phyloP scores from a whole-genome alignment of 2,797 vertebrate species.

The Premnoplex brunnescens region DNA sequence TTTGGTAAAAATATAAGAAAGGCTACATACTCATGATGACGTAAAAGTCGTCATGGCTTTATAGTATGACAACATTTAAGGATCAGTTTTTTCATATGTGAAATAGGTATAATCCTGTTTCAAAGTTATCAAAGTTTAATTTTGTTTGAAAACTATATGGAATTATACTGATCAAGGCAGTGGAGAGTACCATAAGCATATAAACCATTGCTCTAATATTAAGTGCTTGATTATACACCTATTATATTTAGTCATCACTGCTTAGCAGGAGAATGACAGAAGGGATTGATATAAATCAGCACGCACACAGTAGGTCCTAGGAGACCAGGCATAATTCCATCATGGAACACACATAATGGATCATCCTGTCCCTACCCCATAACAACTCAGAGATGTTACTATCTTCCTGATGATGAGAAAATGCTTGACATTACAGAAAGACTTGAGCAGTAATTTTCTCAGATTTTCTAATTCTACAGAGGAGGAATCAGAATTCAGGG shows the following conservation, averaged over 20 bases:
- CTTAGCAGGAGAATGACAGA: not conserved
- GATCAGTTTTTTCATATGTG: not conserved
- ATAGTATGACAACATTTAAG: not conserved
- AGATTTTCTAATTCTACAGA: not conserved
- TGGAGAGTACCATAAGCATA: not conserved
- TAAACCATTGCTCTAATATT: not conserved
- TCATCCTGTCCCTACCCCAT: not conserved
- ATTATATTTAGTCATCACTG: not conserved
- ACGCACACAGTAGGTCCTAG: not conserved
- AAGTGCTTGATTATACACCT: not conserved
- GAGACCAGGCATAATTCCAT: not conserved
- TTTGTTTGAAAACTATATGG: not conserved
- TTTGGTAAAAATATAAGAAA: not conserved
- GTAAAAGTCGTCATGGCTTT: not conserved
- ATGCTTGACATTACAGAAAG: not conserved
- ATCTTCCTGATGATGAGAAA: not conserved
- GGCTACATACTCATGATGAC: not conserved
- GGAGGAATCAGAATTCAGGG: not conserved
- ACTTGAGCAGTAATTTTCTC: not conserved
- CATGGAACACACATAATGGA: not conserved
- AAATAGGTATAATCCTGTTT: not conserved
- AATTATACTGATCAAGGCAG: not conserved
- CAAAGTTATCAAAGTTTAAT: not conserved
- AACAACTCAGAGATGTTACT: not conserved
- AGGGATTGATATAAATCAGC: not conserved